Percentiles rank a stretch among this genome's conserved stretches.
Evolutionary conservation across 2,797 vertebrate genomes (phyloP).

Genomic region (Tadarida brasiliensis): DNA sequence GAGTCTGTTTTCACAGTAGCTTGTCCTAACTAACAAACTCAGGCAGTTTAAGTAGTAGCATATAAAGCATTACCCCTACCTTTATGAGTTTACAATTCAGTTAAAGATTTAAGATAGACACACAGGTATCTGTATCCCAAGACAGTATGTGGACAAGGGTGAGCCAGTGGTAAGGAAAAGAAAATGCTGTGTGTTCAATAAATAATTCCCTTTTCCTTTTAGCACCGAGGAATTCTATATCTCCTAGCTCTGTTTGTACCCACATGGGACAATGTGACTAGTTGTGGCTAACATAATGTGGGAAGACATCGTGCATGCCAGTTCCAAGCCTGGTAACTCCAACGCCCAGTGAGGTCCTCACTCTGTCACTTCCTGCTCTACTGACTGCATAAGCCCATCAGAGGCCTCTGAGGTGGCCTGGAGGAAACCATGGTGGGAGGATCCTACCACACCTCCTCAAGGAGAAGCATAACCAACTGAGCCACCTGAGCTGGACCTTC

Average conservation of each 20-base stretch:
- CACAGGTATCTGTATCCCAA: not conserved
- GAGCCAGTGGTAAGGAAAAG: not conserved
- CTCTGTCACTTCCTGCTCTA: not conserved
- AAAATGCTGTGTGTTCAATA: not conserved
- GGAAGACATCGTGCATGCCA: not conserved
- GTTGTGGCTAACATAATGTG: not conserved
- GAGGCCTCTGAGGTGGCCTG: not conserved
- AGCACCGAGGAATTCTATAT: not conserved
- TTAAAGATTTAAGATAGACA: not conserved
- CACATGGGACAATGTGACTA: not conserved
- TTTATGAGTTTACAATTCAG: not conserved
- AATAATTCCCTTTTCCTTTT: not conserved
- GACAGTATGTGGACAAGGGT: not conserved
- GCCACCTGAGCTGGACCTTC: not conserved
- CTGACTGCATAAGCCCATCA: not conserved
- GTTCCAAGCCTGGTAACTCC: not conserved
- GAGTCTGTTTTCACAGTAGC: not conserved
- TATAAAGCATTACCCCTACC: not conserved
- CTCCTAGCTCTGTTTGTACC: not conserved
- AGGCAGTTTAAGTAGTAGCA: not conserved
- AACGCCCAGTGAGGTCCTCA: not conserved
- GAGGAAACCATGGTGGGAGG: not conserved
- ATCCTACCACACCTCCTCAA: not conserved
- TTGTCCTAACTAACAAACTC: not conserved
- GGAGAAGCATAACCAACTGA: not conserved